Percentiles rank a stretch among this genome's conserved stretches.
Conservation (phyloP, 2,113 vertebrate species). For the Eira barbara region DNA sequence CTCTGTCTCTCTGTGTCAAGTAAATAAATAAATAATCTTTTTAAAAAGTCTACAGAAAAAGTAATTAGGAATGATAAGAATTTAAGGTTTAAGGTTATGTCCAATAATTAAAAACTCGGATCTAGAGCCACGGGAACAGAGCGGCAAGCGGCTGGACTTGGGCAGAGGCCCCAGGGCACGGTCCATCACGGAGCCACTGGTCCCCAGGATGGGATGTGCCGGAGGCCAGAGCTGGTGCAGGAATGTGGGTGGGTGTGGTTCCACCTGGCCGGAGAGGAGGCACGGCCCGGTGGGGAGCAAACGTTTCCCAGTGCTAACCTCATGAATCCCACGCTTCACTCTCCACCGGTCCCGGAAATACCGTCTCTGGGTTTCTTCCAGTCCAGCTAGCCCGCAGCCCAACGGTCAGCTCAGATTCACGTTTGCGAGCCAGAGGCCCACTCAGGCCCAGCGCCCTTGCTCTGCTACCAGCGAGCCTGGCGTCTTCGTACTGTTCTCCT, state of each 20-base stretch:
- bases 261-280: not conserved
- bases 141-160: not conserved
- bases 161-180: not conserved
- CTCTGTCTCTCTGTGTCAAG: no score
- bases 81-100: not conserved
- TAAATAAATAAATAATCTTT: no score
- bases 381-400: not conserved
- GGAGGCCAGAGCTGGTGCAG: not conserved
- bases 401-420: not conserved
- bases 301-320: accelerated
- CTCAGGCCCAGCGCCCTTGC: no score
- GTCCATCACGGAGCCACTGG: not conserved
- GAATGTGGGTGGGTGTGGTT: not conserved
- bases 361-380: not conserved
- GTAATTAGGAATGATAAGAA: not conserved
- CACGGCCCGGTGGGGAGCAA: not conserved
- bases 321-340: accelerated
- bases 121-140: not conserved
- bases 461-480: not conserved
- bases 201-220: not conserved
- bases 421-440: not conserved
- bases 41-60: not conserved
- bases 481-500: not conserved
- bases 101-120: not conserved
- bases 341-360: not conserved